A percentile compares a stretch with the other conserved stretches of the same genome.
Conservation (phyloP, 2,797 vertebrate species). For the Agapornis canus region DNA sequence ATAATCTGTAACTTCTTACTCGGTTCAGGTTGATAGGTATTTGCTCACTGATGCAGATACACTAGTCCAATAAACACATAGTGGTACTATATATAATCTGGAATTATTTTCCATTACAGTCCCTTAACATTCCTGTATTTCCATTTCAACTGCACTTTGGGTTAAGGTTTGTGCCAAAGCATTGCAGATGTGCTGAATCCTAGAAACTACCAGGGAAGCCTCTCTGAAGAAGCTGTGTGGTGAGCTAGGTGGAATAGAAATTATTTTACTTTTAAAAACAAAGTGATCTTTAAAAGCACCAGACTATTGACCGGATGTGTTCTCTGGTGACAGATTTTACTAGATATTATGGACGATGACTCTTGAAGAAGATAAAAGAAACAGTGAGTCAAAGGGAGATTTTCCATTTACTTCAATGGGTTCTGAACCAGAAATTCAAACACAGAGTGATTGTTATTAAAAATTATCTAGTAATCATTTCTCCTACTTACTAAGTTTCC, state of each 20-base stretch:
- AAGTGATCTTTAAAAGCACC: neutral
- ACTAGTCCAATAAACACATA: neutral
- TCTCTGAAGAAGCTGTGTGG: fast-evolving
- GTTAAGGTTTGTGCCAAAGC: neutral
- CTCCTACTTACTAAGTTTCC: neutral
- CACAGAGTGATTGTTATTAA: neutral
- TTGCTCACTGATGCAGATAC: neutral
- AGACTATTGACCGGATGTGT: neutral
- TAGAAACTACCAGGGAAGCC: neutral
- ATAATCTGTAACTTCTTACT: neutral
- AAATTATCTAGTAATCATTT: neutral
- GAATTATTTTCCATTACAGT: neutral
- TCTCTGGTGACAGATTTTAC: neutral
- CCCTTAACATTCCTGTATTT: neutral
- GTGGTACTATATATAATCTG: neutral
- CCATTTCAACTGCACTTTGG: neutral
- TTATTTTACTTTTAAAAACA: neutral
- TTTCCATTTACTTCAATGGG: neutral
- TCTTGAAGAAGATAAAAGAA: neutral
- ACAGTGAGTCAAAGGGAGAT: neutral
- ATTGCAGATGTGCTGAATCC: neutral
- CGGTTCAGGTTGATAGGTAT: neutral
- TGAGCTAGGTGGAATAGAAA: neutral
- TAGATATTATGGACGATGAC: neutral
- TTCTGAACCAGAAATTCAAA: neutral